These are phyloP conservation scores for Ceyx margarethae DNA, from an alignment of 2,113 vertebrate genomes.

Conservation along the genomic window DNA sequence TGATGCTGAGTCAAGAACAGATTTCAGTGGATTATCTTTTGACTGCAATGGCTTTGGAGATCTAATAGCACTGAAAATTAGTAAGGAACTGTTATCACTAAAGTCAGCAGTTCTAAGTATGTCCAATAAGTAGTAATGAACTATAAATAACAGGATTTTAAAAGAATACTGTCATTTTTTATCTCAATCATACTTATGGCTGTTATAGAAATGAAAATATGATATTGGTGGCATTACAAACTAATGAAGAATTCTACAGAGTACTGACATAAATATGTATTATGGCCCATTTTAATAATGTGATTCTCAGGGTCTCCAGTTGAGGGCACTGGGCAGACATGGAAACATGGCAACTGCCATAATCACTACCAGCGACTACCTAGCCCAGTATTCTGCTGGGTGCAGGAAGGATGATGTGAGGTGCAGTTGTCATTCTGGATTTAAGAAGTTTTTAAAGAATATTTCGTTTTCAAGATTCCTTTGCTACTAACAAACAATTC, in stretches of 20 bases:
- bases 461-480: not conserved
- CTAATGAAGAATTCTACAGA: not conserved
- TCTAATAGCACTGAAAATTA: slow-evolving; percentile 8
- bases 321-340: slow-evolving; percentile 44
- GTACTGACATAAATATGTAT: not conserved
- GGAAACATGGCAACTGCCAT: not conserved
- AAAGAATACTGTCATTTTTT: not conserved
- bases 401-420: not conserved
- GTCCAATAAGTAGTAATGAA: not conserved
- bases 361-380: rapidly evolving
- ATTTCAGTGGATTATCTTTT: not conserved
- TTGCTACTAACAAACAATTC: not conserved
- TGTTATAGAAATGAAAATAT: not conserved
- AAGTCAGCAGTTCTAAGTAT: not conserved
- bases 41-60: not conserved
- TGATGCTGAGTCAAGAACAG: not conserved
- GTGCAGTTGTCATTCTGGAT: not conserved
- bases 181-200: not conserved
- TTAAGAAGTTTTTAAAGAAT: not conserved
- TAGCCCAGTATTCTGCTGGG: too few relatives aligned
- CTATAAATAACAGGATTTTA: not conserved
- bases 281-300: not conserved
- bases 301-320: slow-evolving; percentile 28
- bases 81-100: slow-evolving; percentile 21
- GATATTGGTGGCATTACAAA: not conserved